Conservation (phyloP, 1,140 invertebrate species). For the Platyscapa corneri region DNA sequence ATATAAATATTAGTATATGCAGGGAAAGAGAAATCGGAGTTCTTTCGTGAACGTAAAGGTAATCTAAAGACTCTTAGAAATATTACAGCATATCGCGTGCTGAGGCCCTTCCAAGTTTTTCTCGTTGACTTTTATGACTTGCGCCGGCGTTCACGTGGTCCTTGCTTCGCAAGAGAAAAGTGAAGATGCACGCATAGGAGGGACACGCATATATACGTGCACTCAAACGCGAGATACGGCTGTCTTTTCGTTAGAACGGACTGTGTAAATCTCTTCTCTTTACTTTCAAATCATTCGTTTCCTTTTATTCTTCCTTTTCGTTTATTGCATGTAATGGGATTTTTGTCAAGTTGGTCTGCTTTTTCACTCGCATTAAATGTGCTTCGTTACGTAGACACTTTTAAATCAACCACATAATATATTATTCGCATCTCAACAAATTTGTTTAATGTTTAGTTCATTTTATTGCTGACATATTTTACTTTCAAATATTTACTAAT, state of each 20-base stretch:
- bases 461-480: neutral
- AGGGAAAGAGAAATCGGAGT: neutral
- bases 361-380: neutral
- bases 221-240: neutral
- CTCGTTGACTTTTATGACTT: conserved; percentile 36
- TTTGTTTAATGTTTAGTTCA: neutral
- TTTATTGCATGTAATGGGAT: conserved; percentile 2
- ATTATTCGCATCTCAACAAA: neutral
- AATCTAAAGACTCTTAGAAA: conserved; percentile 16
- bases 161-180: neutral
- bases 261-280: conserved; percentile 38
- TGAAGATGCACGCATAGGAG: neutral
- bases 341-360: conserved; percentile 11
- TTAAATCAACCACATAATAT: neutral
- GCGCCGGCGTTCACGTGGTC: neutral
- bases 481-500: too few relatives aligned
- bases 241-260: conserved; percentile 19
- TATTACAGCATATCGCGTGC: conserved; percentile 1
- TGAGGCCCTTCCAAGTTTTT: conserved; percentile 17
- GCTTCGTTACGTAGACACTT: neutral
- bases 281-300: conserved; percentile 36
- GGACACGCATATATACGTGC: neutral
- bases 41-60: neutral
- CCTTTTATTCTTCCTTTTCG: neutral
- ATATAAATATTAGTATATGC: neutral